A percentile compares a stretch with the other conserved stretches of the same genome.
Conservation (phyloP, 1,140 invertebrate species). For the Wasmannia auropunctata region DNA sequence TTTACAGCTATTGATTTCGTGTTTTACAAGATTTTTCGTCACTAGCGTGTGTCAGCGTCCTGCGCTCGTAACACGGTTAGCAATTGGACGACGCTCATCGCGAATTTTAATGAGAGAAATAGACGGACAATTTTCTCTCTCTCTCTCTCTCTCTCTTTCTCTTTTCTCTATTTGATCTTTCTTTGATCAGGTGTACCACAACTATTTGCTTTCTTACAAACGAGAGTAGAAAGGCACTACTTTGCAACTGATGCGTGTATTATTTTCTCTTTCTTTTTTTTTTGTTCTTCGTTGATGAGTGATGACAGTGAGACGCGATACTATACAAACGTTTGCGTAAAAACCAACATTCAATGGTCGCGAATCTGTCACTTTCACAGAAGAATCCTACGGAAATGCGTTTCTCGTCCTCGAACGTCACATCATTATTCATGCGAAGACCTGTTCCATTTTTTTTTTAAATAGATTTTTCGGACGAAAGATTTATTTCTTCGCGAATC, state of each 20-base stretch:
- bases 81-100: conserved; percentile 16
- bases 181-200: neutral
- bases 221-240: conserved; percentile 54
- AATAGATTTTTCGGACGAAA: neutral
- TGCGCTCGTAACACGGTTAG: conserved; percentile 48
- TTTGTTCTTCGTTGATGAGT: conserved; percentile 14
- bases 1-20: conserved; percentile 28
- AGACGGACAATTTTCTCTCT: neutral
- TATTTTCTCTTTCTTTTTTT: neutral
- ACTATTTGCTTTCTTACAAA: conserved; percentile 37
- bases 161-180: conserved; percentile 4
- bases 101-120: conserved; percentile 13
- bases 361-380: neutral
- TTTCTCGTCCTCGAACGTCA: conserved; percentile 12
- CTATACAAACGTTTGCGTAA: conserved; percentile 10
- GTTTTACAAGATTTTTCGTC: conserved; percentile 18
- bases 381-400: conserved; percentile 39
- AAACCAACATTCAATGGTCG: conserved; percentile 28
- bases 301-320: conserved; percentile 33
- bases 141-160: neutral
- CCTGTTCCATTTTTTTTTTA: neutral
- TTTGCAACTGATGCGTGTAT: conserved; percentile 18
- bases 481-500: neutral
- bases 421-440: neutral
- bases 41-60: conserved; percentile 46